phyloP scores from a whole-genome alignment of 2,113 vertebrate species.

The Python bivittatus region DNA sequence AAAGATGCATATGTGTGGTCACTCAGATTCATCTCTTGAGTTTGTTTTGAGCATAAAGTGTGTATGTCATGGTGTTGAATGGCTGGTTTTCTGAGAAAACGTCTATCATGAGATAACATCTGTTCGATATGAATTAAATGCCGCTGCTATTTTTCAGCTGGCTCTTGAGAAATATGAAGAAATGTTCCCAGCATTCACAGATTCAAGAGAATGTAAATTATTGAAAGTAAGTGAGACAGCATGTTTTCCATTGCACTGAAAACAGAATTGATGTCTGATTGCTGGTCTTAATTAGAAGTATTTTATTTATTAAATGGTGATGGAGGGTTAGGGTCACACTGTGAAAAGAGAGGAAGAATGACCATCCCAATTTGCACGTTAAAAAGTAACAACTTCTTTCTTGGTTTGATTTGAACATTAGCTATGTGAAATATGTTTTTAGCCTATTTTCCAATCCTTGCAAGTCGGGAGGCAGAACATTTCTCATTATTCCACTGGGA shows the following conservation, averaged over 20 bases:
- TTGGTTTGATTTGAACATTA: background rate
- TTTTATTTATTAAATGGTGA: background rate
- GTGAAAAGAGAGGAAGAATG: background rate
- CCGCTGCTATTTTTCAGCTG: slow-evolving; percentile 75
- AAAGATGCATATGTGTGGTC: background rate
- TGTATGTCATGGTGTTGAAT: background rate
- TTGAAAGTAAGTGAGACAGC: slow-evolving; percentile 82
- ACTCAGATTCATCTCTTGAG: background rate
- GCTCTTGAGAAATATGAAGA: slow-evolving; percentile 97
- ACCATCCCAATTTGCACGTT: background rate
- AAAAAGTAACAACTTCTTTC: background rate
- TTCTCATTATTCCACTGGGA: background rate
- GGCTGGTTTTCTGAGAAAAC: background rate
- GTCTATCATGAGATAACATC: background rate
- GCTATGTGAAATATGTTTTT: background rate
- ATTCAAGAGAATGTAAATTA: slow-evolving; percentile 97
- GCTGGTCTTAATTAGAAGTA: background rate
- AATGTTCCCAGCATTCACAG: slow-evolving; percentile 98
- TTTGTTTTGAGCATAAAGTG: background rate
- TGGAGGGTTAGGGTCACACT: background rate
- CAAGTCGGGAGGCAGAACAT: background rate
- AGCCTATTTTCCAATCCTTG: background rate
- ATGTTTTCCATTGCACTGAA: background rate
- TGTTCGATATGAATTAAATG: rapidly evolving
- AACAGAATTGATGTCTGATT: background rate